These are phyloP conservation scores for Axinella damicornis DNA, from an alignment of 37 sponge, comb jelly and placozoan species.

Conservation along the genomic window DNA sequence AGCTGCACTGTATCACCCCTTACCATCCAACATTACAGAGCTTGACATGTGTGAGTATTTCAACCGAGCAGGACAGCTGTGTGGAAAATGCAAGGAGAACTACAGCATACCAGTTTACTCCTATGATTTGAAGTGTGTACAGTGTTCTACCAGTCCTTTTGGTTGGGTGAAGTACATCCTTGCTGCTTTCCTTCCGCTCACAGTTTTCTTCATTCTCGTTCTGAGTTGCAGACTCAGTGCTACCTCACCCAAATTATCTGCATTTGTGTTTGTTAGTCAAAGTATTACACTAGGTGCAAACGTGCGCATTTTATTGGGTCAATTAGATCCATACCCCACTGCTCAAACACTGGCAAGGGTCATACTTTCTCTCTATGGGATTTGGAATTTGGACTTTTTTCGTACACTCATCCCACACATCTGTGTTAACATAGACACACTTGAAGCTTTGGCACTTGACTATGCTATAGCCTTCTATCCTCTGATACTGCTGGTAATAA, in stretches of 20 bases:
- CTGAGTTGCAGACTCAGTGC: conserved; percentile 63
- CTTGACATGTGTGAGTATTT: conserved; percentile 23
- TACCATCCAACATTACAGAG: no score
- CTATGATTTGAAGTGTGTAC: conserved; percentile 18
- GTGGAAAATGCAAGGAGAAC: conserved; percentile 54
- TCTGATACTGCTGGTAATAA: background rate
- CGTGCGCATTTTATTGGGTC: background rate
- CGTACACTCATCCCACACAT: conserved; percentile 1
- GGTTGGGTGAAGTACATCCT: conserved; percentile 19
- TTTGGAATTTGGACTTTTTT: conserved; percentile 44
- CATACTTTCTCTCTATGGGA: background rate
- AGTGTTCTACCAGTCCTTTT: background rate
- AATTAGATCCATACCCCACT: background rate
- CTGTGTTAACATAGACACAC: conserved; percentile 16
- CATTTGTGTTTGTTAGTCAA: conserved; percentile 66
- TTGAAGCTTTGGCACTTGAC: conserved; percentile 21
- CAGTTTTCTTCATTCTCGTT: conserved; percentile 49
- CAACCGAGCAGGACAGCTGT: conserved; percentile 55
- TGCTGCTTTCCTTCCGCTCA: conserved; percentile 55
- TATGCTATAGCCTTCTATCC: conserved; percentile 45
- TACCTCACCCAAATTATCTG: conserved; percentile 47
- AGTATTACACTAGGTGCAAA: conserved; percentile 4
- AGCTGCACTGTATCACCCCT: no score
- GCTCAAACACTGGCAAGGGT: background rate
- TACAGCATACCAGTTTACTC: conserved; percentile 48